phyloP scores from a whole-genome alignment of 2,113 vertebrate genomes.

The Sinocyclocheilus anophthalmus region DNA sequence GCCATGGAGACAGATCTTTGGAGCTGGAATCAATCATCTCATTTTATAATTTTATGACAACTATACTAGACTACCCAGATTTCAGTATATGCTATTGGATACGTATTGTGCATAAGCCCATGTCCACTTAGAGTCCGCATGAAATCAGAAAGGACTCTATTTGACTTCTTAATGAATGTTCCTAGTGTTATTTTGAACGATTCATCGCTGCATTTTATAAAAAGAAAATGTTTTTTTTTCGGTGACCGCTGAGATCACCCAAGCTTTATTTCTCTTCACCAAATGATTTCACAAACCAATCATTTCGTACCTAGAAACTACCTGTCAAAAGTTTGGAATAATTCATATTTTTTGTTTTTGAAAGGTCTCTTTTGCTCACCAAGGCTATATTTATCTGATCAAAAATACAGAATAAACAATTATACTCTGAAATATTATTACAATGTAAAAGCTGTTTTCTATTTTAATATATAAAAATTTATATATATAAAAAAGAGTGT shows the following conservation, averaged over 20 bases:
- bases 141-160: background rate
- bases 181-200: background rate
- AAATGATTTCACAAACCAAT: background rate
- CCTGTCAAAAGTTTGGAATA: background rate
- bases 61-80: background rate
- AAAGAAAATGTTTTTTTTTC: background rate
- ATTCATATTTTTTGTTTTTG: too few relatives aligned
- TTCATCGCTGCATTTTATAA: background rate
- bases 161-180: background rate
- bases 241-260: background rate
- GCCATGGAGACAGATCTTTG: constrained; percentile 9
- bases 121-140: background rate
- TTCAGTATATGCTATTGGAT: background rate
- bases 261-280: background rate
- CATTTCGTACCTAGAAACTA: too few relatives aligned
- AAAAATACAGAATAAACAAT: too few relatives aligned
- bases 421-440: too few relatives aligned
- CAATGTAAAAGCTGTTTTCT: too few relatives aligned
- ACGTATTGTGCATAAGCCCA: background rate
- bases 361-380: too few relatives aligned
- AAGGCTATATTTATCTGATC: too few relatives aligned
- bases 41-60: constrained; percentile 4
- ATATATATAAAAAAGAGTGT: too few relatives aligned
- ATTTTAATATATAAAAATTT: too few relatives aligned
- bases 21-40: constrained; percentile 10